A percentile compares a stretch with the other conserved stretches of the same genome.
Conservation (phyloP, 2,797 vertebrate species). For the Spondyliosoma cantharus region DNA sequence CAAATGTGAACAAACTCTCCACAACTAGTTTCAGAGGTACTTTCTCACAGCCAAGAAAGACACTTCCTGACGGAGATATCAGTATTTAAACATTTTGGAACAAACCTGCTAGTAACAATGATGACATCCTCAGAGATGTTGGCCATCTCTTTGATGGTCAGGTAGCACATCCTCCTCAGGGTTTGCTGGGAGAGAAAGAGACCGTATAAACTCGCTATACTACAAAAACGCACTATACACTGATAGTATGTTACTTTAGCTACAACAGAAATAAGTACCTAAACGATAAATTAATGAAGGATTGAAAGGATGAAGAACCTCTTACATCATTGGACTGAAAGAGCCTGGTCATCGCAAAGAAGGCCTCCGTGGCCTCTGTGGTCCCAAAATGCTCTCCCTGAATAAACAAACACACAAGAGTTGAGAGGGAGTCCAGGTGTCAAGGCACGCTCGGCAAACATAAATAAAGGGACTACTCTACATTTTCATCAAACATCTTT, state of each 20-base stretch:
- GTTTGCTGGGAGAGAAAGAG: slow-evolving; percentile 88
- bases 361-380: slow-evolving; percentile 96
- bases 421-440: background rate
- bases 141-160: slow-evolving; percentile 99
- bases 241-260: fast-evolving
- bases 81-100: background rate
- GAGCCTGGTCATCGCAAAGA: slow-evolving; percentile 98
- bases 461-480: background rate
- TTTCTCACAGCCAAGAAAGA: background rate
- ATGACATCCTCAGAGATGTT: slow-evolving; percentile 99
- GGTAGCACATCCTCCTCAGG: slow-evolving; percentile 96
- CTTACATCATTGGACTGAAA: slow-evolving; percentile 98
- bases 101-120: slow-evolving; percentile 98
- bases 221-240: background rate
- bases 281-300: background rate
- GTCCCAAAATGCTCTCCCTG: slow-evolving; percentile 98
- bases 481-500: fast-evolving
- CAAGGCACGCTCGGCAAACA: fast-evolving
- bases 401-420: background rate
- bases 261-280: background rate
- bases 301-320: fast-evolving
- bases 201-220: background rate
- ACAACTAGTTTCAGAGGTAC: background rate
- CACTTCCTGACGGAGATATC: background rate
- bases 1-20: background rate